Percentiles rank a stretch among this genome's conserved stretches.
Conservation (phyloP, 2,888 invertebrate species). For the Steromphala cineraria region DNA sequence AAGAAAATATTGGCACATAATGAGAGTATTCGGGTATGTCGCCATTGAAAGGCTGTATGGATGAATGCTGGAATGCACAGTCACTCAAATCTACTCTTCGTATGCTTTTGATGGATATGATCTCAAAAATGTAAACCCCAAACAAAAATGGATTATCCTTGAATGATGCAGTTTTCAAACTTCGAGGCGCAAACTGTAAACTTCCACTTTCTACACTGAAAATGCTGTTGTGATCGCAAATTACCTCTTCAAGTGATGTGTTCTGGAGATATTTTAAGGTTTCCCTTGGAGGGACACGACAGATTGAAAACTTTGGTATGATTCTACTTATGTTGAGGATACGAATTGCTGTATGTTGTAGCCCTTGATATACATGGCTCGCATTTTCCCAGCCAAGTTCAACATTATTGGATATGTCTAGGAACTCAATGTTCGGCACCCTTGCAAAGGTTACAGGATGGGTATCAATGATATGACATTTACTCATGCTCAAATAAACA, state of each 20-base stretch:
- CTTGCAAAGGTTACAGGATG: neutral
- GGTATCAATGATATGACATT: neutral
- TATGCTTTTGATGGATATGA: neutral
- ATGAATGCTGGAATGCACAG: neutral
- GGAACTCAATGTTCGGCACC: neutral
- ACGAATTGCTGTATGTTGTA: neutral
- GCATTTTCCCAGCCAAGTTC: neutral
- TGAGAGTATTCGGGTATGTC: neutral
- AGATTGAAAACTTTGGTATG: neutral
- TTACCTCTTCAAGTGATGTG: neutral
- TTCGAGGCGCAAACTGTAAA: neutral
- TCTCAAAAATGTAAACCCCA: neutral
- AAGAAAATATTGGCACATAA: neutral
- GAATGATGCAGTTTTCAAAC: neutral
- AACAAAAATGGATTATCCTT: neutral
- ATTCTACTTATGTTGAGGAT: neutral
- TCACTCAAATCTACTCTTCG: neutral
- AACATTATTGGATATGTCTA: neutral
- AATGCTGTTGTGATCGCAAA: neutral
- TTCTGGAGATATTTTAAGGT: neutral
- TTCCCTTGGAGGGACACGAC: neutral
- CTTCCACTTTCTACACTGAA: neutral
- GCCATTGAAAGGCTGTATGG: neutral
- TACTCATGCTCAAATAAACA: neutral
- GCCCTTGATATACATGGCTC: neutral